Conservation (phyloP, 2,888 invertebrate species). For the Philonicus albiceps region DNA sequence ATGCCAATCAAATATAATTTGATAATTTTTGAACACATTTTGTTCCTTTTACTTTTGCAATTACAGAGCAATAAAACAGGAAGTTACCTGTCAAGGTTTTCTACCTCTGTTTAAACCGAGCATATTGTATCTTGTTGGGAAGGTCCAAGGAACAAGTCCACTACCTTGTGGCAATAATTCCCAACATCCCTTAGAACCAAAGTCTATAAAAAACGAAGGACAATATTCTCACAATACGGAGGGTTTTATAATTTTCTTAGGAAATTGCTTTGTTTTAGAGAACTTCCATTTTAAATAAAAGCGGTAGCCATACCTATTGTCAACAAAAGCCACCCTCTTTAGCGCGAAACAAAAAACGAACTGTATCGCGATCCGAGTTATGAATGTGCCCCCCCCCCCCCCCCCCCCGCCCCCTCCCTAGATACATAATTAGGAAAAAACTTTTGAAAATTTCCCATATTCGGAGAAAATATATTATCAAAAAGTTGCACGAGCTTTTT, state of each 20-base stretch:
- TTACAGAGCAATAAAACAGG: too few species aligned
- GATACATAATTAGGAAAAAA: background rate
- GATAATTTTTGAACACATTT: too few species aligned
- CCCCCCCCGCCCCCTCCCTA: background rate
- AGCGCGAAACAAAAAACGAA: background rate
- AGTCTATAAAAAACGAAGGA: background rate
- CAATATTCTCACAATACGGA: background rate
- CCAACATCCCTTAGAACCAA: background rate
- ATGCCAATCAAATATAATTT: too few species aligned
- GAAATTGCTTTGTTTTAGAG: background rate
- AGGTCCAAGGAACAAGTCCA: too few species aligned
- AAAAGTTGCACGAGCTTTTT: background rate
- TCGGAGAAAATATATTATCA: background rate
- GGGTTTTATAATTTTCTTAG: background rate
- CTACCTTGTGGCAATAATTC: too few species aligned
- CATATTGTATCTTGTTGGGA: too few species aligned
- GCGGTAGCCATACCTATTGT: background rate
- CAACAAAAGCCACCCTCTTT: background rate
- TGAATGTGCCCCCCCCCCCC: background rate
- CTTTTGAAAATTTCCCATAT: background rate
- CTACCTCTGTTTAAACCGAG: too few species aligned
- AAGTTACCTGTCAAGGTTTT: too few species aligned
- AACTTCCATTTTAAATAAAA: background rate
- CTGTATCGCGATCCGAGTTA: background rate
- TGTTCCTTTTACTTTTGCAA: too few species aligned